A percentile compares a stretch with the other conserved stretches of the same genome.
phyloP scores from a whole-genome alignment of 2,113 vertebrate genomes.

The Mionectes macconnelli region DNA sequence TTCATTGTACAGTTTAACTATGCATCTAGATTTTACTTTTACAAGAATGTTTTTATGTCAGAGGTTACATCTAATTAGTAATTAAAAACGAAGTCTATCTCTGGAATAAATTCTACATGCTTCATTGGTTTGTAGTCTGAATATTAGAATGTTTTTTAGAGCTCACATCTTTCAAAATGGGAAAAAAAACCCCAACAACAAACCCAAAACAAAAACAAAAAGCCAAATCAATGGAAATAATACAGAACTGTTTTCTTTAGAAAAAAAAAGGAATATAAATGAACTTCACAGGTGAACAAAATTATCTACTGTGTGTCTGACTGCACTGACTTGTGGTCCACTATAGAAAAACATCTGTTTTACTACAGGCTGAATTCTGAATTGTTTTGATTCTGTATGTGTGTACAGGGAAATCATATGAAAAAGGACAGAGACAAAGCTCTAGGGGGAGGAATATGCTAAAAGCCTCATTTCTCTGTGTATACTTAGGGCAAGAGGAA shows the following conservation, averaged over 20 bases:
- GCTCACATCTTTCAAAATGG: not conserved
- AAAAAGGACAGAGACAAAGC: not conserved
- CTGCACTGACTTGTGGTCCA: not conserved
- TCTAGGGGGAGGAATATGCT: not conserved
- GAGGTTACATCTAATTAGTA: not conserved
- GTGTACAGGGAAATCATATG: not conserved
- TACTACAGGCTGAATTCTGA: not conserved
- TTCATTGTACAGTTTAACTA: not conserved
- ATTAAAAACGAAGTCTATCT: not conserved
- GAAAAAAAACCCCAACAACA: fast-evolving
- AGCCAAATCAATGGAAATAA: not conserved
- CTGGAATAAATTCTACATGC: not conserved
- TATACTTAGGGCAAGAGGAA: not conserved
- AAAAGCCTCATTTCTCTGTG: not conserved
- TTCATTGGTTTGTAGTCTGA: not conserved
- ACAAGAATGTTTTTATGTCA: not conserved
- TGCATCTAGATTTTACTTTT: not conserved
- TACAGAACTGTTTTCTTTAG: not conserved
- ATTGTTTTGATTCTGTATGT: not conserved
- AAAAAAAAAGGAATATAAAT: not conserved
- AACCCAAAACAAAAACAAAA: not conserved
- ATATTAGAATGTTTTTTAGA: not conserved
- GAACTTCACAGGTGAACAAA: not conserved
- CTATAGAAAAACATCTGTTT: not conserved
- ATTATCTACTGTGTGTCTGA: not conserved